Conservation (phyloP, 35 echinoderm and acorn worm genomes). For the Strongylocentrotus purpuratus region DNA sequence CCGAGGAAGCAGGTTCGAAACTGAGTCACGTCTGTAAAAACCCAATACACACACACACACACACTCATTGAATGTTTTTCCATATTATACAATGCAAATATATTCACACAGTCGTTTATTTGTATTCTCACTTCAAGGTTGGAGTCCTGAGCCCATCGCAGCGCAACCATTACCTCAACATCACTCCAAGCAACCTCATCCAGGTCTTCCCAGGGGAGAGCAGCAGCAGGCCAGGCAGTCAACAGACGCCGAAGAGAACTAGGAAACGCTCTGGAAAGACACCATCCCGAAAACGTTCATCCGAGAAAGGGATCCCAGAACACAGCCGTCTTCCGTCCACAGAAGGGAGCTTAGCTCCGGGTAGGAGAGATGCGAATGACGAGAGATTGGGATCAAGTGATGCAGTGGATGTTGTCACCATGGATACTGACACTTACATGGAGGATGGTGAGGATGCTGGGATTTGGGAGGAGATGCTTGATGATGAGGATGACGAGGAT, state of each 20-base stretch:
- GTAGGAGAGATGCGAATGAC: background rate
- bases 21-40: too few species aligned
- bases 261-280: background rate
- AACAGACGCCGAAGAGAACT: constrained; percentile 37
- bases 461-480: background rate
- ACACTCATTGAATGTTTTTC: too few species aligned
- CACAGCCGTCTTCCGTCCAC: background rate
- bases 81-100: too few species aligned
- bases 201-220: constrained; percentile 77
- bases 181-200: constrained; percentile 87
- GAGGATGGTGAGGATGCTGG: background rate
- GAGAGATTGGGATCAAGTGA: background rate
- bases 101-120: background rate
- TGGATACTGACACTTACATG: background rate
- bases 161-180: constrained; percentile 96
- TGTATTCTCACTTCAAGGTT: constrained; percentile 64
- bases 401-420: background rate
- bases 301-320: background rate
- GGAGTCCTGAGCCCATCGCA: constrained; percentile 93
- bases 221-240: constrained; percentile 28
- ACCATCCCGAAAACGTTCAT: background rate
- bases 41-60: too few species aligned
- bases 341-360: background rate
- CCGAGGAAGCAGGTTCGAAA: too few species aligned
- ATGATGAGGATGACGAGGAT: background rate